Conservation (phyloP, 2,113 vertebrate genomes). For the Boulengeromyrus knoepffleri region DNA sequence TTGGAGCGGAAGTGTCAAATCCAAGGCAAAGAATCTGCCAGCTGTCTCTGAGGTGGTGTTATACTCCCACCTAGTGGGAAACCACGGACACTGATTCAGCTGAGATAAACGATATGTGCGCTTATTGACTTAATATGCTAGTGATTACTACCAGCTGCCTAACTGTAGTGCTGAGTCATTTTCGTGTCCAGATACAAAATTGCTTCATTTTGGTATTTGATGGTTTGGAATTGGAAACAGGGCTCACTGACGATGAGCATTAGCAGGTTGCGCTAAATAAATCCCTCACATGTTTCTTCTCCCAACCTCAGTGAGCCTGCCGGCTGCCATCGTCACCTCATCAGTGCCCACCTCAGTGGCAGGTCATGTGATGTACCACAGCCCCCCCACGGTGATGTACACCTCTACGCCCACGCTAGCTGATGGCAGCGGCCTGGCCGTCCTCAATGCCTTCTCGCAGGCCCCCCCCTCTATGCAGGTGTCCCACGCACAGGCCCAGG, state of each 20-base stretch:
- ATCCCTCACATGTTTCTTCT: background rate
- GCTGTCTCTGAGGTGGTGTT: background rate
- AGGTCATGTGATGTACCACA: conserved; percentile 91
- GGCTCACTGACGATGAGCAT: background rate
- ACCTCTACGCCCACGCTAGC: conserved; percentile 73
- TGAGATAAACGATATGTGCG: background rate
- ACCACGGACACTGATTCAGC: background rate
- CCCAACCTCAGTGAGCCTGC: conserved; percentile 67
- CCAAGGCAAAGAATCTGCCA: background rate
- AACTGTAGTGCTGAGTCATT: background rate
- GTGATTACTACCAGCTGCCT: background rate
- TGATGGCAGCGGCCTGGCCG: conserved; percentile 72
- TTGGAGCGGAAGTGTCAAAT: background rate
- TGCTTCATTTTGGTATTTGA: background rate
- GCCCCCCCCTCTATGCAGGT: conserved; percentile 72
- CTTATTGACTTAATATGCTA: background rate
- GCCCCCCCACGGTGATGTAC: conserved; percentile 85
- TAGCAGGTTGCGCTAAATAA: background rate
- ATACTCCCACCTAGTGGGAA: background rate
- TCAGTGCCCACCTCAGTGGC: conserved; percentile 76
- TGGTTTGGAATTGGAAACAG: background rate
- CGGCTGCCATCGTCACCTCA: conserved; percentile 76
- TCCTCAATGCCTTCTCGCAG: conserved; percentile 85
- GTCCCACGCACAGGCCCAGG: conserved; percentile 73
- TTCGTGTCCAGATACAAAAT: background rate